phyloP scores from a whole-genome alignment of 1,140 invertebrate genomes.

The Rhopalosiphum padi region DNA sequence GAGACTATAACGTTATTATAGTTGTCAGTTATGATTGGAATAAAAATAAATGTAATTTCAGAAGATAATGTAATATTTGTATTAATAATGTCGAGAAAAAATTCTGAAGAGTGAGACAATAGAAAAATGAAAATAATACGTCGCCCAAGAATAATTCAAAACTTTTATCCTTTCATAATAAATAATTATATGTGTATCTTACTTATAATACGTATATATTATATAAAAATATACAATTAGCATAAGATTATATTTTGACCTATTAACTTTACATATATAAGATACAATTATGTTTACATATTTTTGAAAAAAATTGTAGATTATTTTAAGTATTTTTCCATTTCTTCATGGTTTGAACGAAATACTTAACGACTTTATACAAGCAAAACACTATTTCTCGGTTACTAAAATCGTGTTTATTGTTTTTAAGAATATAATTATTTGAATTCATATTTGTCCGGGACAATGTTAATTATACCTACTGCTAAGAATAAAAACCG shows the following conservation, averaged over 20 bases:
- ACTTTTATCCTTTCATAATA: background rate
- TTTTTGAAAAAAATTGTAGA: too few species aligned
- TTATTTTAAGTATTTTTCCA: background rate
- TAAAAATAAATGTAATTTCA: background rate
- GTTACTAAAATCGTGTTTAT: background rate
- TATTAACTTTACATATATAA: background rate
- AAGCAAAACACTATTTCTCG: background rate
- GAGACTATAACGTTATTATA: background rate
- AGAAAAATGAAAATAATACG: background rate
- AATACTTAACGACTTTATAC: background rate
- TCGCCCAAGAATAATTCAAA: background rate
- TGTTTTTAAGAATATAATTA: background rate
- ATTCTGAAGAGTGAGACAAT: background rate
- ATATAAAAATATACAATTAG: background rate
- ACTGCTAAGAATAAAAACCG: background rate
- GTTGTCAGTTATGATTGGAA: background rate
- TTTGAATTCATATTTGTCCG: background rate
- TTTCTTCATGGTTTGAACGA: background rate
- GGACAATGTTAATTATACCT: background rate
- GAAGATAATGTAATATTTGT: background rate
- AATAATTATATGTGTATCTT: background rate
- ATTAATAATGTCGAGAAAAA: background rate
- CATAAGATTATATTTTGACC: background rate
- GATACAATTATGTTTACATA: background rate
- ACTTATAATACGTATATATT: background rate